Base-by-base conservation (phyloP, 2,888 invertebrate species). In the Cryptocheilus praepositus region DNA sequence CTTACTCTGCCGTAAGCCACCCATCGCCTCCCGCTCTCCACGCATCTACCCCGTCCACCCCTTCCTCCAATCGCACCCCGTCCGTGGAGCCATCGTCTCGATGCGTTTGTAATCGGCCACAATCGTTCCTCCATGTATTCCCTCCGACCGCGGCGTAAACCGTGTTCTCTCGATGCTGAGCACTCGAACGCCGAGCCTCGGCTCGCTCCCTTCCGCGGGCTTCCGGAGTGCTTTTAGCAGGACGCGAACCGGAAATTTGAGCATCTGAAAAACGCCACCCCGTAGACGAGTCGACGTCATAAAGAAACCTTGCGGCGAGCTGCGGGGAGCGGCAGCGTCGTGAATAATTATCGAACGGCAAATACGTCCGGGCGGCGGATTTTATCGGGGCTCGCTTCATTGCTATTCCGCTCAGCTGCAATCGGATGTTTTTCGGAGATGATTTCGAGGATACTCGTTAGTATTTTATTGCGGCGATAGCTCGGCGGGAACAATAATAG, bases 1-100 rank as follows among this genome's bases (percentile, higher is more conserved):
- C 87, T 87, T 87, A 86, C 82, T 83, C 82, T 74, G 76, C 73
- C 66, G 71, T 73, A 71, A 76, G 70, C 77, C 79, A 80, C 78
- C 77, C 71, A 73, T 74, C 70, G 52, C 66, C 75, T 25, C 61
- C 71, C 51, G 70, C 76, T 71, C 59, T 78, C 76, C 56, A 57
- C 13, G 11, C 11, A 36, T 77, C 72, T 77, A 79, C 13, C 49
- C 49, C 13, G 49, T 13, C 8, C 70, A 67, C 62, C 67, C 54
- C 61, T 57, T 56, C 54, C 58, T 51, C 43, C 49, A n/a, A 64
- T 46, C 52, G 49, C 49, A 19, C 62, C 16, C 55, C 44, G 51
- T 16, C 44, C 11, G 36, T 28, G 62, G 53, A 64, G 67, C 51
- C 64, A 62, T 71, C 70, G 64, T 73, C 66, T 57, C 76, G 74